These are phyloP conservation scores for Labeo catla DNA, from an alignment of 2,113 vertebrate genomes.

Conservation along the genomic window DNA sequence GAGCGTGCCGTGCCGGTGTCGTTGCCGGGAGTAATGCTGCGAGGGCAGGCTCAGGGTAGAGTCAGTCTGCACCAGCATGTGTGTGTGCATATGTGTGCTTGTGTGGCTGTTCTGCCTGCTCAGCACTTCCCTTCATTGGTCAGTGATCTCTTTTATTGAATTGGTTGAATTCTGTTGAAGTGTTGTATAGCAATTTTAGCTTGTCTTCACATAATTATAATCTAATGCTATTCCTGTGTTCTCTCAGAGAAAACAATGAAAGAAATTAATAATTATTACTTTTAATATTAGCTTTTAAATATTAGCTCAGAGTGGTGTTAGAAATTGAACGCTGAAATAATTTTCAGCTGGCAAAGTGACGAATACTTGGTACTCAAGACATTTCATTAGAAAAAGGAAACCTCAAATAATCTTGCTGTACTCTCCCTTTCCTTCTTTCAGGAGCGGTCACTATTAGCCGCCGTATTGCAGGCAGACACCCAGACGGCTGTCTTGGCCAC, in stretches of 20 bases:
- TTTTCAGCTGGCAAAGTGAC: neutral
- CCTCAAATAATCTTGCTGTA: neutral
- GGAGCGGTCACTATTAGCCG: conserved; percentile 83
- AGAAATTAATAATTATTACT: neutral
- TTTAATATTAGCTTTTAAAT: neutral
- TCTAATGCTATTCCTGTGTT: neutral
- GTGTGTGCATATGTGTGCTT: conserved; percentile 87
- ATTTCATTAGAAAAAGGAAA: neutral
- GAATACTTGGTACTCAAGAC: neutral
- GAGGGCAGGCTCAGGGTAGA: conserved; percentile 76
- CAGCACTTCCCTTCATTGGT: conserved; percentile 84
- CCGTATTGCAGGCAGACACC: conserved; percentile 82
- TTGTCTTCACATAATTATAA: neutral
- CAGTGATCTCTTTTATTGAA: conserved; percentile 60
- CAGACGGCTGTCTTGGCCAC: conserved; percentile 85
- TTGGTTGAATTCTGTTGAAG: neutral
- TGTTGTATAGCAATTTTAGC: conserved; percentile 44
- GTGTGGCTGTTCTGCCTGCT: conserved; percentile 80
- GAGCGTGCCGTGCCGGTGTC: conserved; percentile 84
- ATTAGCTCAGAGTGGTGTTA: neutral
- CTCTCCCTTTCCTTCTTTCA: conserved; percentile 57
- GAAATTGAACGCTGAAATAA: neutral
- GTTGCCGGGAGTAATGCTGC: conserved; percentile 78
- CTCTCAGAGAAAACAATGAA: neutral
- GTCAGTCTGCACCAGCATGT: conserved; percentile 87